phyloP scores from a whole-genome alignment of 2,113 vertebrate genomes.

The Gnathonemus echidnorhynchus region DNA sequence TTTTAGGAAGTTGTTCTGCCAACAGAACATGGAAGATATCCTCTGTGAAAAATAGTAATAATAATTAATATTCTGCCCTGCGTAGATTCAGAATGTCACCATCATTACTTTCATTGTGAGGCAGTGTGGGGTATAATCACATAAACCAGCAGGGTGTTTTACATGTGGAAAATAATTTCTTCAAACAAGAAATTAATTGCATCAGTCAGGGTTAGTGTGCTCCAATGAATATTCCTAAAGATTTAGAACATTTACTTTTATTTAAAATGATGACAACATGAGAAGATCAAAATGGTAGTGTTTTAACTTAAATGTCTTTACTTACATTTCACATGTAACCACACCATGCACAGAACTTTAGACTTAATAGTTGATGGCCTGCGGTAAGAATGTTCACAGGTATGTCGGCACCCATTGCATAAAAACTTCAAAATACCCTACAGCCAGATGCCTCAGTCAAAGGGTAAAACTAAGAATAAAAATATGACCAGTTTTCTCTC shows the following conservation, averaged over 20 bases:
- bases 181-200: neutral
- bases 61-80: neutral
- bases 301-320: constrained; percentile 11
- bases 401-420: neutral
- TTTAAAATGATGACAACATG: neutral
- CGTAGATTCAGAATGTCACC: neutral
- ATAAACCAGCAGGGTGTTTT: neutral
- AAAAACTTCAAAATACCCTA: neutral
- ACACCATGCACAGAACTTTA: neutral
- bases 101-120: neutral
- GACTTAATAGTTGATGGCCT: neutral
- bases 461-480: neutral
- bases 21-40: constrained; percentile 33
- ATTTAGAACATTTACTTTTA: neutral
- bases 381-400: neutral
- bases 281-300: neutral
- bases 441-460: neutral
- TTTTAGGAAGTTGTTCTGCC: constrained; percentile 36
- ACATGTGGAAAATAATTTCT: neutral
- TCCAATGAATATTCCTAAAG: neutral
- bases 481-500: neutral
- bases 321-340: constrained; percentile 44
- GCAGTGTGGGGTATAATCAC: too few relatives aligned
- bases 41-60: neutral
- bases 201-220: neutral